Base-by-base conservation (phyloP, 2,797 vertebrate genomes). In the Thamnophis elegans region DNA sequence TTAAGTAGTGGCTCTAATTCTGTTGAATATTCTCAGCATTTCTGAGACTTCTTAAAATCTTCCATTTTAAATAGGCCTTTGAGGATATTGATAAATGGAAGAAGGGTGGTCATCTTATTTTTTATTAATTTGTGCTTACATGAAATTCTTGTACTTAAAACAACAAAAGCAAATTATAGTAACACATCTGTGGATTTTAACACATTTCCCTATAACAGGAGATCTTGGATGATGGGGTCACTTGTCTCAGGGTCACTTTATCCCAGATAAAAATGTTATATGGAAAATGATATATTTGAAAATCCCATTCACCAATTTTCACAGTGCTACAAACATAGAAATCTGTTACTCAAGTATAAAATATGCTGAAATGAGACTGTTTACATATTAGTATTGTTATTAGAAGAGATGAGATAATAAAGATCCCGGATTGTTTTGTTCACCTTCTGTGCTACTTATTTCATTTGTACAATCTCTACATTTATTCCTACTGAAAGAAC, bases 381-480 rank as follows among this genome's bases (percentile, higher is more conserved):
- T 13, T 90, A 25, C 26, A 55, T 42, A 25, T 53, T 16, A 91
- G 20, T 86, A 54, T 12, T 20, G 32, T 87, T 91, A 55, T 55
- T 28, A 28, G n/a, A 78, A 58, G 59, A 91, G 28, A 16, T 56
- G 25, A 58, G n/a, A 56, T 68, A 25, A 36, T 91, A 91, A 59
- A 42, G 22, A n/a, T 89, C 2, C 2, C 26, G 26, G 28, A 54
- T 53, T 91, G 59, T 26, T 51, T 87, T 55, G 51, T 16, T 91
- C 85, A 78, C 36, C 20, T 12, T 85, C 88, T 68, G 26, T 51
- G 9, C 42, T 36, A 36, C 65, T 88, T 78, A 3, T 90, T 94
- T 86, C 58, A 14, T 91, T 58, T n/a, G 8, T n/a, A 0, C 0
- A 14, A 14, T 3, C 51, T 73, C 54, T 90, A 51, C 16, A 28